phyloP scores from a whole-genome alignment of 2,888 invertebrate genomes.

The Nephrotoma flavescens region DNA sequence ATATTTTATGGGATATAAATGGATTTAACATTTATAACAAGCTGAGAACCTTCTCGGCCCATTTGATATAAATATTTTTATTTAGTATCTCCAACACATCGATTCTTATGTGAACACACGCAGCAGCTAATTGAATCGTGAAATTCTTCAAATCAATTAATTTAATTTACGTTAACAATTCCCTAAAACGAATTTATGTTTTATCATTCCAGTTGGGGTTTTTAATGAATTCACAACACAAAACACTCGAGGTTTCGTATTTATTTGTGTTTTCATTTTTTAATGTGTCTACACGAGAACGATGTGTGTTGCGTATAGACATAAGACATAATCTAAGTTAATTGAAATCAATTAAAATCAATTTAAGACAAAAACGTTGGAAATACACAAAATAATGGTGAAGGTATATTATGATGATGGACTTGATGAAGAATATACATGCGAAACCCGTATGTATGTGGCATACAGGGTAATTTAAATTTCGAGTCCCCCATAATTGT shows the following conservation, averaged over 20 bases:
- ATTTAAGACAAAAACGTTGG: background rate
- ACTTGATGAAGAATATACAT: background rate
- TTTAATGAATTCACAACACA: background rate
- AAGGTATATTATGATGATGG: background rate
- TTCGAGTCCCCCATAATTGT: background rate
- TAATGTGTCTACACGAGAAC: background rate
- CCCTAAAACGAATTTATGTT: background rate
- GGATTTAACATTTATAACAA: background rate
- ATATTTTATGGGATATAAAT: background rate
- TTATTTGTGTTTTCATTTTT: background rate
- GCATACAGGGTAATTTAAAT: background rate
- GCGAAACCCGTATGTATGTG: background rate
- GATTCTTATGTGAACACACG: background rate
- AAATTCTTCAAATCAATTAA: background rate
- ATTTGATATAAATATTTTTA: background rate
- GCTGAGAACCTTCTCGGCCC: background rate
- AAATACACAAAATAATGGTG: background rate
- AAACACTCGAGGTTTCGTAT: background rate
- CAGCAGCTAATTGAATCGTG: background rate
- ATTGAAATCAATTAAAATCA: conserved; percentile 4
- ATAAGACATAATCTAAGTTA: conserved; percentile 3
- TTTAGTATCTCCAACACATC: background rate
- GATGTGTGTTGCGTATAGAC: background rate
- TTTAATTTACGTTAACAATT: background rate
- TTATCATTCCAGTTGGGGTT: background rate